Evolutionary conservation across 2,888 invertebrate species (phyloP), one percentile per base, ranked within the genome.

Genomic region (Chironomus tentans): DNA sequence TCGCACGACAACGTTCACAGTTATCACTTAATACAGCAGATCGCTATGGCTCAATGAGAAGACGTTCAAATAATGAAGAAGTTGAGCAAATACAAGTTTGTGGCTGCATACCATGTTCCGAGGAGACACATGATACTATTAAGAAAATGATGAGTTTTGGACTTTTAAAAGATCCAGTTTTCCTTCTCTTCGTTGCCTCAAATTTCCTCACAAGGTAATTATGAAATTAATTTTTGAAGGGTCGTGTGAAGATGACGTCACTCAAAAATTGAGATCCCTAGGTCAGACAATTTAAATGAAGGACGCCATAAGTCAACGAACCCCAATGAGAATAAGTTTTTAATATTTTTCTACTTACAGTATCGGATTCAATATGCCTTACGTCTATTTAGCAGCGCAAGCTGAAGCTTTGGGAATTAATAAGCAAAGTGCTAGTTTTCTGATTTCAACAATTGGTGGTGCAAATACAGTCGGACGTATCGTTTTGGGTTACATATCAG

Each of bases 311-410:
- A n/a, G n/a, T n/a, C n/a, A n/a, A n/a, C n/a, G n/a, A n/a, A n/a
- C n/a, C n/a, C n/a, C n/a, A n/a, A n/a, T n/a, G n/a, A n/a, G n/a
- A n/a, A n/a, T n/a, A n/a, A n/a, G n/a, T n/a, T n/a, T n/a, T n/a
- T 24, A 2, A 24, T 24, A 24, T 24, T 24, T 24, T 24, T 24
- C n/a, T 3, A 68, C 22, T 68, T 68, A 24, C 46, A 97, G 95
- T 82, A 91, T 97, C 81, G 97, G 97, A 77, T 97, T 95, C 86
- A 95, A 96, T 83, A 90, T 97, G 81, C 97, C 97, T 48, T 96
- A 95, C 82, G 90, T 96, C 74, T 97, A 93, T 81, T 88, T 93
- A 77, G 90, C 91, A 79, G 88, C 92, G 70, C 89, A 91, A 85
- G 92, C 92, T 12, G 86, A 90, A 77, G 82, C 82, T 0, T 81